Percentiles rank a stretch among this genome's conserved stretches.
Evolutionary conservation across 2,888 invertebrate species (phyloP).

Genomic region (Leptogaster cylindrica): DNA sequence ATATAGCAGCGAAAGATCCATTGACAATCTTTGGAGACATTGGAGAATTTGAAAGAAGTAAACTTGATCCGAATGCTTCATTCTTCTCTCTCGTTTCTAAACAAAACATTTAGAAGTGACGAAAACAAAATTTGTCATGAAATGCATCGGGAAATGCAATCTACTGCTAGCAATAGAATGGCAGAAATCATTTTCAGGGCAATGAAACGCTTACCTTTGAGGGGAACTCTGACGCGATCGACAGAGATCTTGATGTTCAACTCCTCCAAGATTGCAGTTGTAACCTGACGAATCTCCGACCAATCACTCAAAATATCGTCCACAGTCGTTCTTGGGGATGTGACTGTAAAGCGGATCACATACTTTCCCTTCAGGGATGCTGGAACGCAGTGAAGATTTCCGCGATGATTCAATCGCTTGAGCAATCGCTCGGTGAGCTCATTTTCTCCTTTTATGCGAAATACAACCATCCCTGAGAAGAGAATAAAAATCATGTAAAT

Average conservation of each 20-base stretch:
- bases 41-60: conserved; percentile 91
- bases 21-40: conserved; percentile 97
- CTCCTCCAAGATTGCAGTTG: conserved; percentile 73
- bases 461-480: conserved; percentile 80
- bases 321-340: conserved; percentile 82
- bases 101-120: not conserved
- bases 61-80: conserved; percentile 90
- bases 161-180: conserved; percentile 1
- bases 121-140: not conserved
- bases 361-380: conserved; percentile 89
- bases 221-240: conserved; percentile 71
- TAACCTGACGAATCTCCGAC: conserved; percentile 79
- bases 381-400: conserved; percentile 92
- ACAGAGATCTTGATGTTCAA: conserved; percentile 65
- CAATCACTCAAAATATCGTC: conserved; percentile 84
- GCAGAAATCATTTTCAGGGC: not conserved
- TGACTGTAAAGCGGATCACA: conserved; percentile 90
- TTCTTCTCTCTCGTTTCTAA: conserved; percentile 82
- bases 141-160: not conserved
- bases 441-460: conserved; percentile 85
- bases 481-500: too few species aligned
- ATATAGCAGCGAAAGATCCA: conserved; percentile 90
- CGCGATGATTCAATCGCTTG: conserved; percentile 85
- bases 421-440: conserved; percentile 86
- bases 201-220: conserved; percentile 72